Evolutionary conservation across 2,888 invertebrate species (phyloP), one percentile per base, ranked within the genome.

Genomic region (Erebia epiphron): DNA sequence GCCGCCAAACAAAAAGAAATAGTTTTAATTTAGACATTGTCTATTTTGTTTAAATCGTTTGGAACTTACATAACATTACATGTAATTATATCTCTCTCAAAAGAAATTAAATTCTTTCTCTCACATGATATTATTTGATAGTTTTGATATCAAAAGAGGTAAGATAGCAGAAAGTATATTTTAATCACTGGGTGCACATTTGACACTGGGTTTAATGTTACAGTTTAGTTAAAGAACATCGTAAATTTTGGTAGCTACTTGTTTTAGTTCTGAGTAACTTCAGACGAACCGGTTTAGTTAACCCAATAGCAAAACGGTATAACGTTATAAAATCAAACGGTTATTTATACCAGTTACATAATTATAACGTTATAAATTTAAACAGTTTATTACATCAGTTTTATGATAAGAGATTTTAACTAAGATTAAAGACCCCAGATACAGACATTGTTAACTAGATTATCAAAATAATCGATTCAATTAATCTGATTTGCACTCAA

Each of bases 381-480:
- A 43, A 43, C 43, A 13, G 46, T 46, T 46, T 9, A 13, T 11
- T 46, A 11, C 13, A 46, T 11, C 3, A 13, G 46, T 46, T 46
- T 3, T 54, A 9, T 54, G 2, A 7, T 35, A 35, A 35, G 35
- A 35, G 35, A 35, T 35, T 35, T 35, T 35, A 35, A 35, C 35
- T 7, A 35, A 35, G 35, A 35, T 35, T 35, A 35, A 7, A 7
- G 35, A 35, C 35, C 26, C 35, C 35, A 35, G 35, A 35, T 35
- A 35, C 35, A 35, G 35, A 35, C 7, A 54, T n/a, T 13, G 16
- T 21, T 3, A 41, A 41, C 41, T 16, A 21, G 9, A 75, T 66
- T 57, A 73, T 75, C 72, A 69, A 63, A 65, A 58, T 70, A 72
- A 72, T 67, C 65, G 57, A 73, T 56, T 18, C 26, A 46, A 50